Conservation (phyloP, 2,888 invertebrate species). For the Troides oblongomaculatus region DNA sequence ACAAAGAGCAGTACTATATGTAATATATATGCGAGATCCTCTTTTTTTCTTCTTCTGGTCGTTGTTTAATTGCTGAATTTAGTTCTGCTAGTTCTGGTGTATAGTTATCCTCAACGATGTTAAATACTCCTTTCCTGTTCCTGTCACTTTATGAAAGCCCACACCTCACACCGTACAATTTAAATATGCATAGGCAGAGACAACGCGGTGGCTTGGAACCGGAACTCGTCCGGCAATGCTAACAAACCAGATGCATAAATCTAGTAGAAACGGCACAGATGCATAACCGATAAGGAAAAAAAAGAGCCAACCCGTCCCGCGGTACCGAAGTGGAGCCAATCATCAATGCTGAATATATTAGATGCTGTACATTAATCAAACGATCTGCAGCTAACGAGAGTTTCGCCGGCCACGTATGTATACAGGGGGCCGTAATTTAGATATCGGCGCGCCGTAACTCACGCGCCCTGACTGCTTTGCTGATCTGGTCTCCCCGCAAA, state of each 20-base stretch:
- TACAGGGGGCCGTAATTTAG: slow-evolving; percentile 71
- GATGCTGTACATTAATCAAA: slow-evolving; percentile 43
- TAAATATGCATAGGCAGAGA: neutral
- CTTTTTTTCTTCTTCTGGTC: too few relatives aligned
- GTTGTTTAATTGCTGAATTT: too few relatives aligned
- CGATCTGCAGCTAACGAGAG: slow-evolving; percentile 62
- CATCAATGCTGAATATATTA: slow-evolving; percentile 37
- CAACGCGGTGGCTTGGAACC: neutral
- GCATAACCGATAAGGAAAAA: slow-evolving; percentile 18
- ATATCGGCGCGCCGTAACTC: slow-evolving; percentile 63
- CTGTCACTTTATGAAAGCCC: too few relatives aligned
- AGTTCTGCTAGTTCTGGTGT: too few relatives aligned
- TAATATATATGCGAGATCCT: too few relatives aligned
- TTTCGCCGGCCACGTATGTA: slow-evolving; percentile 68
- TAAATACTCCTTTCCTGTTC: too few relatives aligned
- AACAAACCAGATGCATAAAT: slow-evolving; percentile 24
- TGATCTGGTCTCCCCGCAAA: slow-evolving; percentile 64
- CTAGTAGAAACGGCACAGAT: slow-evolving; percentile 19
- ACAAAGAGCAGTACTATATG: too few relatives aligned
- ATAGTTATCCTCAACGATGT: too few relatives aligned
- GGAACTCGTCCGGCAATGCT: neutral
- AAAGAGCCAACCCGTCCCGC: slow-evolving; percentile 17
- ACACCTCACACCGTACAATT: neutral
- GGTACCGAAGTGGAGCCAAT: slow-evolving; percentile 9
- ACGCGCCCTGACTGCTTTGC: slow-evolving; percentile 55